Evolutionary conservation across 2,797 vertebrate species (phyloP), one percentile per base, ranked within the genome.

Genomic region (Schizopygopsis malacanthus): DNA sequence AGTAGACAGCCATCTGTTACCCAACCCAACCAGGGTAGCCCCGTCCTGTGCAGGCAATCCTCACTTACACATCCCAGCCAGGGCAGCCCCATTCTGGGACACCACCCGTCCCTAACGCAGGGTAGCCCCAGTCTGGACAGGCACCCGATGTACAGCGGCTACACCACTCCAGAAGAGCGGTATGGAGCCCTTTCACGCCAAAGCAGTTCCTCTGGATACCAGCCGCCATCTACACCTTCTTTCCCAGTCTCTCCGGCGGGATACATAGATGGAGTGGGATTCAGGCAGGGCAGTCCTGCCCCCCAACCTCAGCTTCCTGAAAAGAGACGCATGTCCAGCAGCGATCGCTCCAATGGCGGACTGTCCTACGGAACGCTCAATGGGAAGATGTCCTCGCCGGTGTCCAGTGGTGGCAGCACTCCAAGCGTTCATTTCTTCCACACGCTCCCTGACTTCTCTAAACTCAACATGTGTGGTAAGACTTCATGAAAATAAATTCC

Each of bases 381-480:
- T 0, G 98, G 98, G 75, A 99, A 98, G 93, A 93, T 95, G 13
- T 96, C 95, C 9, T 97, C 98, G 0, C 96, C 98, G 0, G 84
- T 96, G 25, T 94, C 96, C 87, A 97, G 96, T 0, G 96, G 96
- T 3, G 96, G 96, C 2, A 90, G 93, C 0, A 95, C 92, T 0
- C 93, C 91, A 0, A 88, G 93, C 43, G 94, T 96, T 0, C 56
- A 96, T 79, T 98, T 98, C 93, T 97, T 98, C 54, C 96, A 99
- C 90, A 98, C 98, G 0, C 95, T 99, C 52, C 97, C 98, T 0
- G 98, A 99, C 94, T 99, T 99, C 94, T 98, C 98, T 90, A 97
- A 97, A 91, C 97, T 98, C 90, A 96, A 96, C 82, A 96, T 98
- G 96, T 94, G 95, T 61, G 98, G 98, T 99, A 93, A 91, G 94